Conservation (phyloP, 2,888 invertebrate species). For the Rhagonycha fulva region DNA sequence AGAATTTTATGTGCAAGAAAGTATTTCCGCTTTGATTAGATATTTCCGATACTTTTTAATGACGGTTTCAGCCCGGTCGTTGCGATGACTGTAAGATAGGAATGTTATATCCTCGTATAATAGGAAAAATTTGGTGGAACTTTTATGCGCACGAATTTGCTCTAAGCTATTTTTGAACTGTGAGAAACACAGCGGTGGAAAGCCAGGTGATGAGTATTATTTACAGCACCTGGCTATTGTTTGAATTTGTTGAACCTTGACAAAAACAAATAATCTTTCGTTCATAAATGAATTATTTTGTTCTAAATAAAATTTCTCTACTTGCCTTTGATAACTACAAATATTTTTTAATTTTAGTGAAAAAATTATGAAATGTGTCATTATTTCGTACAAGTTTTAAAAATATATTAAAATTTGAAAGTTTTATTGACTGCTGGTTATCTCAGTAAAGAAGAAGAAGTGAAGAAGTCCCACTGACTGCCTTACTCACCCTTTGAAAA, state of each 20-base stretch:
- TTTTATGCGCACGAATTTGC: constrained; percentile 10
- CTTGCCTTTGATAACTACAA: too few relatives aligned
- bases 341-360: too few relatives aligned
- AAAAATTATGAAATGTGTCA: too few relatives aligned
- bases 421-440: too few relatives aligned
- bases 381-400: too few relatives aligned
- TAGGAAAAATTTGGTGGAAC: not conserved
- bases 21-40: constrained; percentile 6
- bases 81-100: not conserved
- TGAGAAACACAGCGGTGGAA: constrained; percentile 15
- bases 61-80: constrained; percentile 8
- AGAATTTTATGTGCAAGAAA: not conserved
- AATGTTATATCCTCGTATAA: not conserved
- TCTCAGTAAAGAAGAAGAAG: too few relatives aligned
- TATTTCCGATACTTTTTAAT: constrained; percentile 6
- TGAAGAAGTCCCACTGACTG: too few relatives aligned
- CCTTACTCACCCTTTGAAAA: too few relatives aligned
- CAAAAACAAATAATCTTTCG: not conserved
- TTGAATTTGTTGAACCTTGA: constrained; percentile 18
- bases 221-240: constrained; percentile 27
- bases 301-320: too few relatives aligned
- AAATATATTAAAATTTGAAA: too few relatives aligned
- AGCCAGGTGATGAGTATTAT: constrained; percentile 12
- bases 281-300: too few relatives aligned
- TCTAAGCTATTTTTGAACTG: constrained; percentile 29